Evolutionary conservation across 2,888 invertebrate species (phyloP).

Genomic region (Chymomyza amoena): DNA sequence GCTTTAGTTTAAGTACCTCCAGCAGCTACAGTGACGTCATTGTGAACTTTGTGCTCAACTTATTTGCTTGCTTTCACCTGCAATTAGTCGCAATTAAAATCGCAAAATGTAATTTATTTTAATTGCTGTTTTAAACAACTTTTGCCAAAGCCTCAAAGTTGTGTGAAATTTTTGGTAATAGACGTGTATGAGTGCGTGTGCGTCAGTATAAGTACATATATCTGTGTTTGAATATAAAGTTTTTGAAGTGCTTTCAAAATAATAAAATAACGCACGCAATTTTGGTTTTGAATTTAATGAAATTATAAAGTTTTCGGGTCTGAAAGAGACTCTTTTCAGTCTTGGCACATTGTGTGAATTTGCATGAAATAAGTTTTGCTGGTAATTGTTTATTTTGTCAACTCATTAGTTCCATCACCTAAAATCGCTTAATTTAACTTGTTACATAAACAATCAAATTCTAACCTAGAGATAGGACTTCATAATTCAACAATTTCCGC

Average conservation of each 20-base stretch:
- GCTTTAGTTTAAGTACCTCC: neutral
- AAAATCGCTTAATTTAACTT: constrained; percentile 6
- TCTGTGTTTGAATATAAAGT: constrained; percentile 51
- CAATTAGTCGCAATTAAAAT: constrained; percentile 69
- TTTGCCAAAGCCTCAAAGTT: constrained; percentile 55
- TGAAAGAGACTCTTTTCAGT: constrained; percentile 19
- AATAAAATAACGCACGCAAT: constrained; percentile 68
- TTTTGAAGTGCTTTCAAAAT: constrained; percentile 64
- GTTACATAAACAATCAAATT: constrained; percentile 16
- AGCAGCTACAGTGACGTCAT: constrained; percentile 5
- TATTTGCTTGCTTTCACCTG: constrained; percentile 67
- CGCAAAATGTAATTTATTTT: constrained; percentile 68
- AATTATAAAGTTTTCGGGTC: constrained; percentile 55
- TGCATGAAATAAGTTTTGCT: constrained; percentile 4
- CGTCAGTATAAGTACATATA: constrained; percentile 17
- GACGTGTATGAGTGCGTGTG: constrained; percentile 35
- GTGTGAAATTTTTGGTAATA: neutral
- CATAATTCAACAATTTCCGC: constrained; percentile 24
- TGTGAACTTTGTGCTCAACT: constrained; percentile 55
- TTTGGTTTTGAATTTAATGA: constrained; percentile 62
- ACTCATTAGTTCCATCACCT: neutral
- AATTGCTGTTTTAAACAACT: constrained; percentile 68
- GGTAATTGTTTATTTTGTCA: neutral
- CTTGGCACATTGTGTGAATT: constrained; percentile 21
- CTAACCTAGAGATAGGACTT: constrained; percentile 7